Evolutionary conservation across 2,113 vertebrate genomes (phyloP), one percentile per base, ranked within the genome.

Genomic region (Charina bottae): DNA sequence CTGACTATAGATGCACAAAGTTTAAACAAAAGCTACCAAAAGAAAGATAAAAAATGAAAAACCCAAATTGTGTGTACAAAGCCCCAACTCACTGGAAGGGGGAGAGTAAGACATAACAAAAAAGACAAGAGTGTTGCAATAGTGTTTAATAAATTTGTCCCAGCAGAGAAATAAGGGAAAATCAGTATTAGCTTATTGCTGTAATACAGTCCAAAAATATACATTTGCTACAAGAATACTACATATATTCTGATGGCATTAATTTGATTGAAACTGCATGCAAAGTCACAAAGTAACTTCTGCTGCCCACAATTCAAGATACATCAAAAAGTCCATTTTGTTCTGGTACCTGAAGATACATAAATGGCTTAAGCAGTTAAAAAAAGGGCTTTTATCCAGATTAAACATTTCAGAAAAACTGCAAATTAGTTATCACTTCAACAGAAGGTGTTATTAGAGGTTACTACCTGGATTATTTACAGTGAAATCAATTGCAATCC

Each of bases 291-390:
- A n/a, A 37, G 64, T 92, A 6, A 93, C 88, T 92, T 93, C 93
- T 93, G 24, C 33, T 91, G 94, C 94, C 92, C 94, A 93, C 90
- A 90, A 88, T 0, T 78, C n/a, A 93, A 90, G 60, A 83, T 85
- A 83, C 89, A 93, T 92, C 91, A 95, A 86, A 93, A 96, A 93
- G 90, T 95, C 90, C 94, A 92, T 58, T 93, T 95, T 60, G n/a
- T 26, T 26, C 85, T 83, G 88, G 91, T 26, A 92, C 92, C 90
- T 90, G 91, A 83, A 95, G 60, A 92, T 93, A 37, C 53, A 72
- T 92, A 58, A 10, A 24, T 84, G 86, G 93, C 90, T 89, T 72
- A 55, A 83, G n/a, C 8, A 83, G n/a, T 33, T 53, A 49, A 91
- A 21, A 53, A 56, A 15, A 55, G 13, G 64, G 15, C 19, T 37